These are phyloP conservation scores for Agrochola macilenta DNA, from an alignment of 2,888 invertebrate species.

Conservation along the genomic window DNA sequence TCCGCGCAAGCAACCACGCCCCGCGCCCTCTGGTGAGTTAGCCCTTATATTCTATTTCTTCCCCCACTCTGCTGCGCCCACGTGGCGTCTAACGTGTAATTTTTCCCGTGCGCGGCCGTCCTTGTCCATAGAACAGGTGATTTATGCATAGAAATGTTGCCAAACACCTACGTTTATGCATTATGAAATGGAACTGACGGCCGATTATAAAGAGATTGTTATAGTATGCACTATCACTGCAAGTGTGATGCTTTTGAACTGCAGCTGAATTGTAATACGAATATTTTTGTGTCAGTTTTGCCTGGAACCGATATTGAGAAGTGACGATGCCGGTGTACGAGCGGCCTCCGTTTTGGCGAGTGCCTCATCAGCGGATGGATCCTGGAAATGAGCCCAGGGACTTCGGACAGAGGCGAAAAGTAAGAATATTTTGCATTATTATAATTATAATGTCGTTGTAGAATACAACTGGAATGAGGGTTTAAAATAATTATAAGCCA, in stretches of 20 bases:
- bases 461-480: background rate
- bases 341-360: slow-evolving; percentile 92
- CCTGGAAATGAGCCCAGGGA: slow-evolving; percentile 84
- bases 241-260: slow-evolving; percentile 44
- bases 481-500: slow-evolving; percentile 10
- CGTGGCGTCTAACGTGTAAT: slow-evolving; percentile 68
- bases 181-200: slow-evolving; percentile 62
- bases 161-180: slow-evolving; percentile 78
- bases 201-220: slow-evolving; percentile 53
- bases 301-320: slow-evolving; percentile 61
- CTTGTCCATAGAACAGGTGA: slow-evolving; percentile 78
- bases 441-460: slow-evolving; percentile 8
- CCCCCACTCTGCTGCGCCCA: slow-evolving; percentile 70
- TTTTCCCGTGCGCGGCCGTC: slow-evolving; percentile 68
- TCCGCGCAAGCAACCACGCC: slow-evolving; percentile 78
- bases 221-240: slow-evolving; percentile 58
- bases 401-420: slow-evolving; percentile 76
- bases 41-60: slow-evolving; percentile 61
- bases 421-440: slow-evolving; percentile 64
- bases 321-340: slow-evolving; percentile 90
- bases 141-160: slow-evolving; percentile 77
- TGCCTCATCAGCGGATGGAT: slow-evolving; percentile 85
- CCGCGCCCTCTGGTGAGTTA: slow-evolving; percentile 86
- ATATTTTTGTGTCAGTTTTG: slow-evolving; percentile 69
- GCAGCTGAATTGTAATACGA: slow-evolving; percentile 42